Conservation (phyloP, 2,797 vertebrate genomes). For the Labroides dimidiatus region DNA sequence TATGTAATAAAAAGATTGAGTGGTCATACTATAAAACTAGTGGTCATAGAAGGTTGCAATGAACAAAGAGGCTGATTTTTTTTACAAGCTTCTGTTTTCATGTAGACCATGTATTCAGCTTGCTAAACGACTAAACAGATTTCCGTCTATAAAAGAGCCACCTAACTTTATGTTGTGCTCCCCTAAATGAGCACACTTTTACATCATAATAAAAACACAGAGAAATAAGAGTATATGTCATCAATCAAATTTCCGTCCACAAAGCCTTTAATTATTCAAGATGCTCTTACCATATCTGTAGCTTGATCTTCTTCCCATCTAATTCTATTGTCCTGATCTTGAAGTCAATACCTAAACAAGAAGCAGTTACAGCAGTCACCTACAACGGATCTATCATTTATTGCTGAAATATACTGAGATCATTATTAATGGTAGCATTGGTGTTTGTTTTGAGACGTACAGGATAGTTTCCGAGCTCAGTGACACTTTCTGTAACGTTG, state of each 20-base stretch:
- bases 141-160: too few species aligned
- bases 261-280: neutral
- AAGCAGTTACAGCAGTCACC: neutral
- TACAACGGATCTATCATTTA: neutral
- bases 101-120: too few species aligned
- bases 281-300: constrained; percentile 95
- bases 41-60: too few species aligned
- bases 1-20: too few species aligned
- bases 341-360: constrained; percentile 93
- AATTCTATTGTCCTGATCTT: constrained; percentile 99
- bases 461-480: neutral
- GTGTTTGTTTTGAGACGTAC: neutral
- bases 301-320: constrained; percentile 98
- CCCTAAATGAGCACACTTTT: too few species aligned
- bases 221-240: too few species aligned
- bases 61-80: too few species aligned
- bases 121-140: too few species aligned
- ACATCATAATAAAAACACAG: too few species aligned
- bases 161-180: too few species aligned
- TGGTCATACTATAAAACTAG: too few species aligned
- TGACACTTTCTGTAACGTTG: constrained; percentile 1
- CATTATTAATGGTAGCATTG: neutral
- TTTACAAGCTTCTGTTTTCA: too few species aligned
- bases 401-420: neutral
- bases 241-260: neutral